Evolutionary conservation across 92 coral and sea anemone species (phyloP).

Genomic region (Parazoanthus atlanticus): DNA sequence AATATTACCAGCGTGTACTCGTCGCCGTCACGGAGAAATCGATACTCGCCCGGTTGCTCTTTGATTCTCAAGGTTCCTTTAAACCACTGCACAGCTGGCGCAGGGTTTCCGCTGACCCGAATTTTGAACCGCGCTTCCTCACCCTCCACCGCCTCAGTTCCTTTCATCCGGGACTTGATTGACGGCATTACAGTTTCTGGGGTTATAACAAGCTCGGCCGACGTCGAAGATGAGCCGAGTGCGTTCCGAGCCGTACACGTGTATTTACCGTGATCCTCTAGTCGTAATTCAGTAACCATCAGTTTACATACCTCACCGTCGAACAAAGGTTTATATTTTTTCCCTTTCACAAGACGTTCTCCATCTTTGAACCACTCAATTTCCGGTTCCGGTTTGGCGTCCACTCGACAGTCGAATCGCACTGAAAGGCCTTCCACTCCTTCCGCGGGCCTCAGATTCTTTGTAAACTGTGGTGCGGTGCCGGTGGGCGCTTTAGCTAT

Average conservation of each 20-base stretch:
- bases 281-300: conserved; percentile 71
- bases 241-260: conserved; percentile 77
- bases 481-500: conserved; percentile 30
- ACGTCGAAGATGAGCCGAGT: conserved; percentile 74
- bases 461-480: conserved; percentile 38
- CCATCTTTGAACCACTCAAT: conserved; percentile 56
- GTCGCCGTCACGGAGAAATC: conserved; percentile 57
- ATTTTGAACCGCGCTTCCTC: conserved; percentile 78
- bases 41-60: conserved; percentile 49
- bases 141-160: conserved; percentile 69
- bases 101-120: conserved; percentile 82
- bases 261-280: conserved; percentile 82
- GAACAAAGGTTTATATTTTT: conserved; percentile 52
- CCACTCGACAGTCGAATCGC: conserved; percentile 53
- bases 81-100: conserved; percentile 87
- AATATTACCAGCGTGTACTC: conserved; percentile 61
- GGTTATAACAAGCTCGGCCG: conserved; percentile 61
- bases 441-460: conserved; percentile 52
- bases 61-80: conserved; percentile 56
- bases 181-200: conserved; percentile 68
- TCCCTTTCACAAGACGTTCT: conserved; percentile 61
- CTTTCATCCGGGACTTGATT: conserved; percentile 70
- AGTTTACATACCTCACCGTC: conserved; percentile 78
- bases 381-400: conserved; percentile 62
- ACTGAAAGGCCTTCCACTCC: conserved; percentile 77